These are phyloP conservation scores for Euphydryas editha DNA, from an alignment of 2,888 invertebrate species.

Conservation along the genomic window DNA sequence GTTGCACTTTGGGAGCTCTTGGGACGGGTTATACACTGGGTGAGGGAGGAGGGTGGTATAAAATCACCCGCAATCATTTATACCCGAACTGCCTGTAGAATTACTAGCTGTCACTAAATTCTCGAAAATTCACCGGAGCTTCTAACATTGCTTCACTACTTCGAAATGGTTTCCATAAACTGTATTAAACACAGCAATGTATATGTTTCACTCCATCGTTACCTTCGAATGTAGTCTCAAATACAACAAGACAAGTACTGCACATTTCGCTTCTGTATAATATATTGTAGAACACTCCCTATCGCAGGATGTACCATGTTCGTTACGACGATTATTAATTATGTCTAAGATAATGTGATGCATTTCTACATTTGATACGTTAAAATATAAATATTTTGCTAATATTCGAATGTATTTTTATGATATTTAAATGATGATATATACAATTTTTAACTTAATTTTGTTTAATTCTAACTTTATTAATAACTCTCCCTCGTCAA, in stretches of 20 bases:
- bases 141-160: slow-evolving; percentile 36
- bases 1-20: slow-evolving; percentile 71
- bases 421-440: no score
- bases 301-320: slow-evolving; percentile 37
- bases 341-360: slow-evolving; percentile 3
- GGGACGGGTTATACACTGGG: slow-evolving; percentile 66
- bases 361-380: not conserved
- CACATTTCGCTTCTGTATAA: slow-evolving; percentile 52
- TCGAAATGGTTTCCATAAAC: slow-evolving; percentile 27
- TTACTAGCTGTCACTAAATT: slow-evolving; percentile 79
- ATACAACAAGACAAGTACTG: slow-evolving; percentile 53
- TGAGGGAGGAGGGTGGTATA: slow-evolving; percentile 70
- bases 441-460: no score
- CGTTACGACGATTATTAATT: slow-evolving; percentile 28
- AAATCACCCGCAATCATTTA: slow-evolving; percentile 84
- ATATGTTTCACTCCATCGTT: slow-evolving; percentile 27
- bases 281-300: slow-evolving; percentile 51
- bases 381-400: no score
- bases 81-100: slow-evolving; percentile 82
- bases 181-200: slow-evolving; percentile 44
- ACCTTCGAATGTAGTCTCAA: slow-evolving; percentile 46
- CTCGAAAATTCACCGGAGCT: slow-evolving; percentile 50
- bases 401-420: no score
- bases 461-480: no score
- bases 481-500: no score